Percentiles rank a stretch among this genome's conserved stretches.
These are phyloP conservation scores for Eristalinus aeneus DNA, from an alignment of 2,888 invertebrate genomes.

Conservation along the genomic window DNA sequence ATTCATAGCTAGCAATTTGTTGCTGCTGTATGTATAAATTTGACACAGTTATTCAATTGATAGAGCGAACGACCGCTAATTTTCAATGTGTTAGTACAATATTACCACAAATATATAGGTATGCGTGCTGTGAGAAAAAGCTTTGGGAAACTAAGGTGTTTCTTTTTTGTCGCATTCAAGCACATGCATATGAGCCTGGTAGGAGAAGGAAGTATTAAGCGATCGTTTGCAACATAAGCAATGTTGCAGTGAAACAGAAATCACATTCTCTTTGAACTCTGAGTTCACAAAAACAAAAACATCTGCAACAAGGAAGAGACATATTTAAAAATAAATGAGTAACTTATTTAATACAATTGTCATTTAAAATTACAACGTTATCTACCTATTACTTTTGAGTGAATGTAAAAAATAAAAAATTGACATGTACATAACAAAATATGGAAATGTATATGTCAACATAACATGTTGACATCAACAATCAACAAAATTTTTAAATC, in stretches of 20 bases:
- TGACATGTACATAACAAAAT: too few relatives aligned
- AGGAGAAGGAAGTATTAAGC: constrained; percentile 56
- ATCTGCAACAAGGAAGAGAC: constrained; percentile 62
- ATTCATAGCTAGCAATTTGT: constrained; percentile 42
- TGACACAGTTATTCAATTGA: constrained; percentile 71
- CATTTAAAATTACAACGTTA: neutral
- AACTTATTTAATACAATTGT: neutral
- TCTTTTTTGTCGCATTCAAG: constrained; percentile 16
- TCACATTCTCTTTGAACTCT: neutral
- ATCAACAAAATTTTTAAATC: too few relatives aligned
- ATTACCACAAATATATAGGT: neutral
- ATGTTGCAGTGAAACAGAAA: neutral
- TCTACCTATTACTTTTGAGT: neutral
- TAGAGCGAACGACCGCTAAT: constrained; percentile 67
- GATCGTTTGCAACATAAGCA: constrained; percentile 60
- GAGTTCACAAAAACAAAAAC: neutral
- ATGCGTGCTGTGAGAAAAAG: constrained; percentile 29
- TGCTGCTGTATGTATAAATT: constrained; percentile 50
- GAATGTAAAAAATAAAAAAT: too few relatives aligned
- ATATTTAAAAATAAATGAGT: constrained; percentile 41
- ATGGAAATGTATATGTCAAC: too few relatives aligned
- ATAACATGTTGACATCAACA: too few relatives aligned
- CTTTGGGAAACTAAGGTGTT: constrained; percentile 36
- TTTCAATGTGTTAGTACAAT: constrained; percentile 40
- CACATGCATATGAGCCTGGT: constrained; percentile 12